A percentile compares a stretch with the other conserved stretches of the same genome.
Conservation (phyloP, 1,140 invertebrate species). For the Drosophila subobscura region DNA sequence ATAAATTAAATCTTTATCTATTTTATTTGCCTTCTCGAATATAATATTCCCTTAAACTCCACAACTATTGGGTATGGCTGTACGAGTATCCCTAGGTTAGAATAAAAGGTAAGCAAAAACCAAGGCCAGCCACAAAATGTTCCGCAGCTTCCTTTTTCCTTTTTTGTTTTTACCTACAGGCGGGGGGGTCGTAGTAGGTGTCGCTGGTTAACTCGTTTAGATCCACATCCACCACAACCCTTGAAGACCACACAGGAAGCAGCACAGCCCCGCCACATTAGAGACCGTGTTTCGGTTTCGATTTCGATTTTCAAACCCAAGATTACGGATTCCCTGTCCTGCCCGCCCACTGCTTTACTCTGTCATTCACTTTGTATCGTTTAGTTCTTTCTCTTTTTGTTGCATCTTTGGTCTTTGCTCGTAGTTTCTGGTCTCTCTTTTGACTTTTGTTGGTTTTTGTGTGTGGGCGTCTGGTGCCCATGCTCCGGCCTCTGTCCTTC, state of each 20-base stretch:
- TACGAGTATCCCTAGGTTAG: too few species aligned
- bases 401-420: slow-evolving; percentile 19
- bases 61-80: neutral
- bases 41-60: neutral
- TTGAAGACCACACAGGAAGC: slow-evolving; percentile 29
- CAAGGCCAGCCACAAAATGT: slow-evolving; percentile 47
- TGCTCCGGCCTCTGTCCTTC: too few species aligned
- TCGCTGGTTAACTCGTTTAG: slow-evolving; percentile 76
- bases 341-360: neutral
- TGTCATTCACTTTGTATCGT: neutral
- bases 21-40: neutral
- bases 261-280: slow-evolving; percentile 35
- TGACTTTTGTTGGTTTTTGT: slow-evolving; percentile 39
- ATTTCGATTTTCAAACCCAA: slow-evolving; percentile 54
- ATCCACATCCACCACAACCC: slow-evolving; percentile 17
- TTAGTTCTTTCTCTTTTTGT: slow-evolving; percentile 34
- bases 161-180: slow-evolving; percentile 39
- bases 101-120: slow-evolving; percentile 7
- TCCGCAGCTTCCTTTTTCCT: slow-evolving; percentile 41
- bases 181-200: slow-evolving; percentile 51
- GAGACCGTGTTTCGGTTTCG: slow-evolving; percentile 34
- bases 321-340: slow-evolving; percentile 34
- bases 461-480: slow-evolving; percentile 16
- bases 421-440: neutral
- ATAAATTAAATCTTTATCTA: neutral